phyloP scores from a whole-genome alignment of 2,113 vertebrate genomes.

The Suncus etruscus region DNA sequence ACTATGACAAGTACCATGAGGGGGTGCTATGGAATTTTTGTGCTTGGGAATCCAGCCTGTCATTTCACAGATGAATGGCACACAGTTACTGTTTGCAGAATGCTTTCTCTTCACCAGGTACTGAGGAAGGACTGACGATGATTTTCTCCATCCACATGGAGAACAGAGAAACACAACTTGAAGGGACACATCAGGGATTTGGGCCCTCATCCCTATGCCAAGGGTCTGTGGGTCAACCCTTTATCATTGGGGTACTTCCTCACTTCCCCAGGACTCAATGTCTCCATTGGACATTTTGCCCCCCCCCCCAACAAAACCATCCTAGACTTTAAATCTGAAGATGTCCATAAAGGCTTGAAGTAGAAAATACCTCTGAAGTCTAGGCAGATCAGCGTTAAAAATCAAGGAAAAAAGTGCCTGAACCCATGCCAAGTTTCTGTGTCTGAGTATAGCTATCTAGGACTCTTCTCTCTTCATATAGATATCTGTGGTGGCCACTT shows the following conservation, averaged over 20 bases:
- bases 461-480: not conserved
- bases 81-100: not conserved
- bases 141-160: not conserved
- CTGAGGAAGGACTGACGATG: not conserved
- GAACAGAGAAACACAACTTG: not conserved
- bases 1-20: not conserved
- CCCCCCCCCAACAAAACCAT: no score
- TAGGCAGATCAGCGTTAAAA: not conserved
- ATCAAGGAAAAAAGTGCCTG: not conserved
- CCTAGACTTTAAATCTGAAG: not conserved
- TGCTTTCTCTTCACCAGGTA: not conserved
- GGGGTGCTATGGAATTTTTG: conserved; percentile 16
- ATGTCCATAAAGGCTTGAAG: not conserved
- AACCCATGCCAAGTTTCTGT: not conserved
- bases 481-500: not conserved
- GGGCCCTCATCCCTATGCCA: not conserved
- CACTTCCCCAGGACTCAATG: not conserved
- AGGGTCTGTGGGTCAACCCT: not conserved
- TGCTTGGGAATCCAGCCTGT: not conserved
- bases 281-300: not conserved
- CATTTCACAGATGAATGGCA: conserved; percentile 11
- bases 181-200: not conserved
- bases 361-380: not conserved
- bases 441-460: not conserved
- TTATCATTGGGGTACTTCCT: not conserved